phyloP scores from a whole-genome alignment of 1,140 invertebrate genomes.

The Musca domestica region DNA sequence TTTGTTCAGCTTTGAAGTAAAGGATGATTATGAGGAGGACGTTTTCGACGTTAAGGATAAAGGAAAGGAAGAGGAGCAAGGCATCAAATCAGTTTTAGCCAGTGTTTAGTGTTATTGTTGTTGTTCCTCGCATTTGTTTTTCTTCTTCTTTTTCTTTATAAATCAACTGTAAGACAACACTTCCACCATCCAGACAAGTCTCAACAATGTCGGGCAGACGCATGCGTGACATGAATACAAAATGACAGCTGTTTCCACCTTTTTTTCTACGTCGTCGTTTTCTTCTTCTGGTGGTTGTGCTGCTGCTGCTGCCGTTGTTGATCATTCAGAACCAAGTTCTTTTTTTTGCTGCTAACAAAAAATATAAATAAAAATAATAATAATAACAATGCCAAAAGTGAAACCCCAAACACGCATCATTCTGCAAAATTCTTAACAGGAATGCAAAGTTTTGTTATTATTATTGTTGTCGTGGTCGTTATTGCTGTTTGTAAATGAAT shows the following conservation, averaged over 20 bases:
- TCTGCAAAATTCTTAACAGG: too few relatives aligned
- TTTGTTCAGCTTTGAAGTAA: not conserved
- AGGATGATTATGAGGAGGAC: too few relatives aligned
- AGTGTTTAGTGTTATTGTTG: not conserved
- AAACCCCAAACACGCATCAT: too few relatives aligned
- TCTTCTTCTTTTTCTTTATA: constrained; percentile 2
- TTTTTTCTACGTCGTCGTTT: not conserved
- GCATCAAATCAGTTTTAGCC: too few relatives aligned
- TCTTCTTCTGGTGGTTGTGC: not conserved
- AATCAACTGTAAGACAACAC: constrained; percentile 21
- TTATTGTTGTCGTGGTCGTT: too few relatives aligned
- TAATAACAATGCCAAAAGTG: not conserved
- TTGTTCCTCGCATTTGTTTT: not conserved
- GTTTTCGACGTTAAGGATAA: too few relatives aligned
- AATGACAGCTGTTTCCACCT: constrained; percentile 31
- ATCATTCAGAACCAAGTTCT: too few relatives aligned
- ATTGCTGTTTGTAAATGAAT: too few relatives aligned
- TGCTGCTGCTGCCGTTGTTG: not conserved
- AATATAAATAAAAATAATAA: not conserved
- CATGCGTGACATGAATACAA: constrained; percentile 30
- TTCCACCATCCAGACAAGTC: constrained; percentile 21
- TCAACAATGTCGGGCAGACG: constrained; percentile 24
- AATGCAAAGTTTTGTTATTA: too few relatives aligned
- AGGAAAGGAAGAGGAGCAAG: too few relatives aligned
- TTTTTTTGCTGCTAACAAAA: not conserved